Evolutionary conservation across 2,888 invertebrate species (phyloP).

Genomic region (Euplexia lucipara): DNA sequence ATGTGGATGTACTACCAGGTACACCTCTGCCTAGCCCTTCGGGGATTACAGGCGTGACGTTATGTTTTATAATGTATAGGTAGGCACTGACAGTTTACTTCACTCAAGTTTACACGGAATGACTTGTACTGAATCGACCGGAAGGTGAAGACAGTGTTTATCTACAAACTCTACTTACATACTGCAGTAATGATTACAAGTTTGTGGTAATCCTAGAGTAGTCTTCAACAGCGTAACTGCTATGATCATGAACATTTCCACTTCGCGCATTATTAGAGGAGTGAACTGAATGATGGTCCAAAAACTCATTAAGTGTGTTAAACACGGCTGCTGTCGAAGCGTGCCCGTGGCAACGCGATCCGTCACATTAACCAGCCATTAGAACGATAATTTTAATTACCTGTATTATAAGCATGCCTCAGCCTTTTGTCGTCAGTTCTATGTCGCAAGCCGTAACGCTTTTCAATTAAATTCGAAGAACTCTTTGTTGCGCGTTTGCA

Average conservation of each 20-base stretch:
- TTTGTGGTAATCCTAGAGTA: conserved; percentile 30
- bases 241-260: conserved; percentile 52
- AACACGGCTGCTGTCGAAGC: conserved; percentile 57
- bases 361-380: conserved; percentile 64
- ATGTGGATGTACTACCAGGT: too few species aligned
- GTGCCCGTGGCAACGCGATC: conserved; percentile 63
- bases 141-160: too few species aligned
- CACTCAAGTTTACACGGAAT: too few species aligned
- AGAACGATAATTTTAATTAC: conserved; percentile 65
- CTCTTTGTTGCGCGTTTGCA: conserved; percentile 36
- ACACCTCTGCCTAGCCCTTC: too few species aligned
- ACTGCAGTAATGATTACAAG: conserved; percentile 51
- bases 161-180: conserved; percentile 47
- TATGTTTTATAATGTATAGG: too few species aligned
- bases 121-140: too few species aligned
- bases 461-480: conserved; percentile 52
- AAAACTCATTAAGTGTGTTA: conserved; percentile 63
- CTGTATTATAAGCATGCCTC: conserved; percentile 45
- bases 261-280: conserved; percentile 42
- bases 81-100: too few species aligned
- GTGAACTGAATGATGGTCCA: conserved; percentile 36
- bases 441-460: conserved; percentile 44
- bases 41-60: too few species aligned
- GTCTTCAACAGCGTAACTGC: conserved; percentile 28
- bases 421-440: conserved; percentile 35